Evolutionary conservation across 37 sponge, comb jelly and placozoan genomes (phyloP).

Genomic region (Cladorhizidae sp.): DNA sequence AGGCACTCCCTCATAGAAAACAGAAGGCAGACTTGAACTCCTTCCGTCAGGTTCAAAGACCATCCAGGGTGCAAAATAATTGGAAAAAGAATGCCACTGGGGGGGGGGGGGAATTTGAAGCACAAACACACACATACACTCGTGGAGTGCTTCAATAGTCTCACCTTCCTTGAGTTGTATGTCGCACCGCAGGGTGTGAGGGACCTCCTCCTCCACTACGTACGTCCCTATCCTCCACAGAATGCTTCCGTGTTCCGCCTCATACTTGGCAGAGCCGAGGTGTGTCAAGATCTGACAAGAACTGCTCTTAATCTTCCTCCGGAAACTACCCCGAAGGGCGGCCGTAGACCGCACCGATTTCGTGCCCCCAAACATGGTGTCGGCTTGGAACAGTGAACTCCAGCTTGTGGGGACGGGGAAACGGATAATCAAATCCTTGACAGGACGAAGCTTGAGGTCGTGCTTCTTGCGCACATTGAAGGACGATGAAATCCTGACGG

Average conservation of each 20-base stretch:
- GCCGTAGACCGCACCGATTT: slow-evolving; percentile 73
- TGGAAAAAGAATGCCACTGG: too few relatives aligned
- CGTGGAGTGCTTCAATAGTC: too few relatives aligned
- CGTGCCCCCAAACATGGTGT: slow-evolving; percentile 65
- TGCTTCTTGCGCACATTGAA: slow-evolving; percentile 78
- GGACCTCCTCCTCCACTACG: slow-evolving; percentile 16
- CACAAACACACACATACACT: too few relatives aligned
- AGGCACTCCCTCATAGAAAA: too few relatives aligned
- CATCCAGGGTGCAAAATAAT: too few relatives aligned
- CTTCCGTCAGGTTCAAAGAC: too few relatives aligned
- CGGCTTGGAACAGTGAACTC: slow-evolving; percentile 66
- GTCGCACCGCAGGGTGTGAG: slow-evolving; percentile 76
- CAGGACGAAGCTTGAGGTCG: slow-evolving; percentile 68
- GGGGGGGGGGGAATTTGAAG: too few relatives aligned
- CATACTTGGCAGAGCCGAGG: slow-evolving; percentile 77
- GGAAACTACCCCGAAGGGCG: slow-evolving; percentile 78
- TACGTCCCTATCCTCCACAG: slow-evolving; percentile 86
- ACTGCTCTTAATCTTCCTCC: slow-evolving; percentile 63
- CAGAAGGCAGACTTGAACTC: too few relatives aligned
- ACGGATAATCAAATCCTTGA: slow-evolving; percentile 70
- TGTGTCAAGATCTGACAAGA: slow-evolving; percentile 46
- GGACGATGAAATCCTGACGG: slow-evolving; percentile 57
- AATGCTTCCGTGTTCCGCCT: slow-evolving; percentile 73
- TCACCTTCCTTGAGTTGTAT: slow-evolving; percentile 61
- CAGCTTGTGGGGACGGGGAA: slow-evolving; percentile 85